Evolutionary conservation across 2,113 vertebrate genomes (phyloP).

Genomic region (Gopherus evgoodei): DNA sequence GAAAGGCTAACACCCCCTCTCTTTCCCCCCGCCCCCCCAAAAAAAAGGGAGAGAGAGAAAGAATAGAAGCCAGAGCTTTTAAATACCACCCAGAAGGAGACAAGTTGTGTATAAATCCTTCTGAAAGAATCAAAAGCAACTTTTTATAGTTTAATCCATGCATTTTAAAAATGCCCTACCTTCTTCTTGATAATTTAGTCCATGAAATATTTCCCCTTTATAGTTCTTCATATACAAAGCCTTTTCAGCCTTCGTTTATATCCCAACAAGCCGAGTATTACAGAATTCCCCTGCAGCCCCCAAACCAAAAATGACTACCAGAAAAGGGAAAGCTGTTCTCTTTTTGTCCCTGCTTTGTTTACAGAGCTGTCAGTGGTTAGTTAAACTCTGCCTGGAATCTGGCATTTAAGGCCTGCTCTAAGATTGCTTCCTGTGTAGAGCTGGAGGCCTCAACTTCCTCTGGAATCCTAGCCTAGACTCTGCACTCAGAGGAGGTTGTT

Average conservation of each 20-base stretch:
- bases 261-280: slow-evolving; percentile 76
- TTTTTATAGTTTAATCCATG: slow-evolving; percentile 12
- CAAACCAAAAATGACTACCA: slow-evolving; percentile 84
- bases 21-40: fast-evolving
- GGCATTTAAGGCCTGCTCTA: slow-evolving; percentile 82
- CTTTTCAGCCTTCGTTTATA: slow-evolving; percentile 66
- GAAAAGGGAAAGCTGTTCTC: slow-evolving; percentile 85
- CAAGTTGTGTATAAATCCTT: slow-evolving; percentile 5
- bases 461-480: slow-evolving; percentile 76
- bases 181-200: slow-evolving; percentile 76
- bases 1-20: neutral
- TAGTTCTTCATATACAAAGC: slow-evolving; percentile 75
- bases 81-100: slow-evolving; percentile 33
- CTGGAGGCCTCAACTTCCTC: slow-evolving; percentile 83
- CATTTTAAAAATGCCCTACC: slow-evolving; percentile 71
- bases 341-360: slow-evolving; percentile 84
- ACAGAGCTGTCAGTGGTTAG: slow-evolving; percentile 88
- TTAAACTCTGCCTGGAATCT: slow-evolving; percentile 88
- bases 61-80: neutral
- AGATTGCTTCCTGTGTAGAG: slow-evolving; percentile 86
- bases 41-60: neutral
- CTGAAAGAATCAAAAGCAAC: slow-evolving; percentile 32
- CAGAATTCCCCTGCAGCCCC: slow-evolving; percentile 81
- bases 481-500: slow-evolving; percentile 47
- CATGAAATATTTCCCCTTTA: slow-evolving; percentile 77